phyloP scores from a whole-genome alignment of 2,113 vertebrate genomes.

The Thalassoma bifasciatum region DNA sequence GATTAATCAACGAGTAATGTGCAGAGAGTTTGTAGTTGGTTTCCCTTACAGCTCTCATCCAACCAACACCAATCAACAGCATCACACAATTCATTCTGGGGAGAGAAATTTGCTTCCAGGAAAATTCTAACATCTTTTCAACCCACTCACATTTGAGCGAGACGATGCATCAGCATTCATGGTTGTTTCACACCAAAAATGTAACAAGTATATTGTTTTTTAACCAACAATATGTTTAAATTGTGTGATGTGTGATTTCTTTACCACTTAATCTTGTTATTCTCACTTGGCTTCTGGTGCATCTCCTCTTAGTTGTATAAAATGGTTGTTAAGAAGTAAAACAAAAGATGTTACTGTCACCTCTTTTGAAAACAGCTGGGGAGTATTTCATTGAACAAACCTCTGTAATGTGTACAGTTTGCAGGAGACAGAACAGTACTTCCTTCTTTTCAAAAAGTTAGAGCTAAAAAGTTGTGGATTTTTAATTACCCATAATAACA shows the following conservation, averaged over 20 bases:
- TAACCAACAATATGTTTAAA: constrained; percentile 15
- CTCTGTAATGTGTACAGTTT: constrained; percentile 24
- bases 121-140: constrained; percentile 11
- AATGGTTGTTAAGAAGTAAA: constrained; percentile 10
- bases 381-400: constrained; percentile 14
- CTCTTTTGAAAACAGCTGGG: constrained; percentile 24
- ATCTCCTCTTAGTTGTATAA: constrained; percentile 3
- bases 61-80: constrained; percentile 8
- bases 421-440: constrained; percentile 29
- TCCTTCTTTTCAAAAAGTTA: constrained; percentile 30
- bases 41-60: not conserved
- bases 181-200: not conserved
- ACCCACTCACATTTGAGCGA: constrained; percentile 2
- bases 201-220: not conserved
- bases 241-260: not conserved
- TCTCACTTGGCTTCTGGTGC: constrained; percentile 20
- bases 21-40: not conserved
- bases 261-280: constrained; percentile 7
- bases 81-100: not conserved
- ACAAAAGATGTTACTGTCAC: constrained; percentile 43
- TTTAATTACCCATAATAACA: constrained; percentile 43
- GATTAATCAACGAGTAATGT: not conserved
- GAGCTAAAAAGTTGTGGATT: constrained; percentile 51
- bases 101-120: not conserved
- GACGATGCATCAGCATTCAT: constrained; percentile 1